phyloP scores from a whole-genome alignment of 2,888 invertebrate genomes.

The Leptopilina syphax region DNA sequence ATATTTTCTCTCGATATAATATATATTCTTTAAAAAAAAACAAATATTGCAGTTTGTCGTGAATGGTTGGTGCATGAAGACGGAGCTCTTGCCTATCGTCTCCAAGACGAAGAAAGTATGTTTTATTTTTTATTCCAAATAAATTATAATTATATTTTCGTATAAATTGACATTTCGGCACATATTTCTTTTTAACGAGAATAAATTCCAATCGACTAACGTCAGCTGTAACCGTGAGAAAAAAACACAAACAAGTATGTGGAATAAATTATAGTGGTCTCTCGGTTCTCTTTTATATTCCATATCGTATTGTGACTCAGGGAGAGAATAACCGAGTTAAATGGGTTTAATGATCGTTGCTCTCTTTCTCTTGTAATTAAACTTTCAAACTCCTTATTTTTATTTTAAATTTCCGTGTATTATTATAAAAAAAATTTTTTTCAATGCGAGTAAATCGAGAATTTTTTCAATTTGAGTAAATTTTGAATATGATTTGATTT shows the following conservation, averaged over 20 bases:
- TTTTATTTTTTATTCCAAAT: conserved; percentile 48
- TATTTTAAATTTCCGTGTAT: background rate
- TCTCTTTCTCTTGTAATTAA: background rate
- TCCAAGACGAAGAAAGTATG: conserved; percentile 90
- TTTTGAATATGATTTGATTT: too few species aligned
- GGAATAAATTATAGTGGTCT: conserved; percentile 23
- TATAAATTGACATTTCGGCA: background rate
- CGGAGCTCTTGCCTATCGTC: conserved; percentile 87
- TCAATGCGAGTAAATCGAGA: too few species aligned
- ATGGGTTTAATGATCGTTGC: conserved; percentile 18
- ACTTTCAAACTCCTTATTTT: background rate
- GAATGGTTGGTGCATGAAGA: conserved; percentile 92
- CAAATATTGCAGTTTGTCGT: conserved; percentile 82
- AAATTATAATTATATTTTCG: background rate
- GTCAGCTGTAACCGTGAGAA: conserved; percentile 31
- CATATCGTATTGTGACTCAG: conserved; percentile 8
- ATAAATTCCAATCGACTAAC: conserved; percentile 30
- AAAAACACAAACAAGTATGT: conserved; percentile 18
- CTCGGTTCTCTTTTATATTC: conserved; percentile 4
- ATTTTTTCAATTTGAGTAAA: too few species aligned
- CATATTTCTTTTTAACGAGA: background rate
- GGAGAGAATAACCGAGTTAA: conserved; percentile 16
- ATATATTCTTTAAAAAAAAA: conserved; percentile 26
- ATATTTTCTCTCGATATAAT: conserved; percentile 25
- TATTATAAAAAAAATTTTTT: too few species aligned